Evolutionary conservation across 2,113 vertebrate genomes (phyloP), one percentile per base, ranked within the genome.

Genomic region (Psophia crepitans): DNA sequence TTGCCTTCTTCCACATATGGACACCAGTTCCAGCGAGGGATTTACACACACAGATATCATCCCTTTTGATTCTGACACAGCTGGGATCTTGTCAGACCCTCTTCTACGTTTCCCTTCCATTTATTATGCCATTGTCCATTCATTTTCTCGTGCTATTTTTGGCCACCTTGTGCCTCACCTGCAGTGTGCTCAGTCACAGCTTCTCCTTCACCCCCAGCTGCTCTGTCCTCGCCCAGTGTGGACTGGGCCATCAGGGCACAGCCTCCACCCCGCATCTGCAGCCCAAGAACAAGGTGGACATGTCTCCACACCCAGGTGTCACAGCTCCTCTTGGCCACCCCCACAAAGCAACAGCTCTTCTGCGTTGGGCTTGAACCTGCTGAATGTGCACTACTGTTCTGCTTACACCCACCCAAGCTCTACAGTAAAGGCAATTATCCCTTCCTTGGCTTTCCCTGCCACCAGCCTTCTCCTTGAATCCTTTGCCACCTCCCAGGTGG

Each of bases 361-460:
- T 27, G 18, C 21, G 5, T 5, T 5, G 54, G 58, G 35, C 39
- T 22, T 16, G n/a, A 57, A 28, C n/a, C n/a, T 13, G 48, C 15
- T 1, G 0, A 24, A 7, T 0, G 0, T 4, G 1, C 33, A 0
- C 33, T 18, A 33, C 5, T 11, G 16, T 23, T 37, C 48, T 24
- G 24, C 84, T 24, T 0, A 8, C 10, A 0, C 28, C n/a, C 2
- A 0, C 57, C 51, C 30, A 0, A n/a, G 81, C 65, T 23, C 18
- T 0, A 18, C 6, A 4, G 9, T 3, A 30, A 30, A 33, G 70
- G n/a, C 49, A 44, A 19, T 9, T 1, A 5, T 2, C 13, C 6
- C 3, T 0, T 14, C 28, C 41, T 49, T 8, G 4, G 5, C 39
- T 46, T 26, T 26, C 73, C 12, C 37, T 43, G 37, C 66, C 30